Conservation (phyloP, 64 coral and sea anemone species). For the Stichodactyla mertensii region DNA sequence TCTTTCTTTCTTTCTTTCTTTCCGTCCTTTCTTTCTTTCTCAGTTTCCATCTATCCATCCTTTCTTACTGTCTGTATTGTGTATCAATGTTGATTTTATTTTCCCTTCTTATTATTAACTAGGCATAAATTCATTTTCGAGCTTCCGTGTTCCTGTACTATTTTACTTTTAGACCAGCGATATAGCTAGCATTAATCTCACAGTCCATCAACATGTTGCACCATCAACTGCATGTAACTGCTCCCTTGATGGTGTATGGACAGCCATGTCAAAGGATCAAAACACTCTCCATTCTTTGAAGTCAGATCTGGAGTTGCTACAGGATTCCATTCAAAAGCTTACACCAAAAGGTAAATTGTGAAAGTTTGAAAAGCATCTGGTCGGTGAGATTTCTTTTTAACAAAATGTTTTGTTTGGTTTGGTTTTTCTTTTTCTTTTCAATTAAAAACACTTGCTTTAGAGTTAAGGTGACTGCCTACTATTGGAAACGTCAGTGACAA, state of each 20-base stretch:
- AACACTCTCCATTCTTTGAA: not conserved
- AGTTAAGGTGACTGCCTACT: no score
- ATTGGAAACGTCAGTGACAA: no score
- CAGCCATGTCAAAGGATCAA: constrained; percentile 9
- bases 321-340: not conserved
- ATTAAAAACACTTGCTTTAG: no score
- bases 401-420: no score
- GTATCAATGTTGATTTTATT: not conserved
- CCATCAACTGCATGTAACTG: not conserved
- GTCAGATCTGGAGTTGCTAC: not conserved
- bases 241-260: not conserved
- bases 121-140: not conserved
- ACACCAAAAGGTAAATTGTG: not conserved
- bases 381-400: no score
- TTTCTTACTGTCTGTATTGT: not conserved
- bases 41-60: not conserved
- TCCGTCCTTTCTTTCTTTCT: not conserved
- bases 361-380: no score
- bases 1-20: not conserved
- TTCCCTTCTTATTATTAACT: not conserved
- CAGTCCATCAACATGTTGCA: not conserved
- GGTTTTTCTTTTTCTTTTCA: no score
- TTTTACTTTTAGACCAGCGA: not conserved
- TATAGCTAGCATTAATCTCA: not conserved
- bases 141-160: not conserved